phyloP scores from a whole-genome alignment of 2,888 invertebrate species.

The Chironomus tentans region DNA sequence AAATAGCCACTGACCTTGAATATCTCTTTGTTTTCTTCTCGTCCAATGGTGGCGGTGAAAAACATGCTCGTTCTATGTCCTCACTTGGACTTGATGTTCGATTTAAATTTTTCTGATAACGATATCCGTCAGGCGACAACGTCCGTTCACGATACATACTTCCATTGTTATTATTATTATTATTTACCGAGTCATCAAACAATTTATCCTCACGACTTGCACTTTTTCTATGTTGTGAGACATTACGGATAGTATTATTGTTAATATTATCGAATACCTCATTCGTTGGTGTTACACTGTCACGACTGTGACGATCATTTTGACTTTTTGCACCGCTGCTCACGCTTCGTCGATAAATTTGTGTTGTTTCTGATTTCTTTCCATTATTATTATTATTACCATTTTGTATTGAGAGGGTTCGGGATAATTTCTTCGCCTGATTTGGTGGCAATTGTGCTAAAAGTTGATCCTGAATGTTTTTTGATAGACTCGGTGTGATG shows the following conservation, averaged over 20 bases:
- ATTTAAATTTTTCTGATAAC: conserved; percentile 1
- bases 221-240: not conserved
- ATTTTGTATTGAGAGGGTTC: conserved; percentile 50
- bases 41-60: conserved; percentile 32
- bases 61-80: conserved; percentile 10
- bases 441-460: conserved; percentile 60
- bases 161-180: not conserved
- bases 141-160: not conserved
- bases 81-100: not conserved
- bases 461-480: conserved; percentile 61
- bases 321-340: not conserved
- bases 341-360: conserved; percentile 15
- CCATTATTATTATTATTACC: not conserved
- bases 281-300: conserved; percentile 24
- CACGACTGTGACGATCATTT: not conserved
- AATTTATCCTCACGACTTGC: conserved; percentile 1
- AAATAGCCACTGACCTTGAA: conserved; percentile 57
- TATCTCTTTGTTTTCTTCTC: conserved; percentile 48
- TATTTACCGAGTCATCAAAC: conserved; percentile 6
- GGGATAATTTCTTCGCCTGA: conserved; percentile 56
- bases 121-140: not conserved
- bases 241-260: conserved; percentile 4
- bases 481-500: conserved; percentile 60
- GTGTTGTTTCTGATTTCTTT: not conserved
- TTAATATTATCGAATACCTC: conserved; percentile 18